phyloP scores from a whole-genome alignment of 2,888 invertebrate species.

The Hipparchia semele region DNA sequence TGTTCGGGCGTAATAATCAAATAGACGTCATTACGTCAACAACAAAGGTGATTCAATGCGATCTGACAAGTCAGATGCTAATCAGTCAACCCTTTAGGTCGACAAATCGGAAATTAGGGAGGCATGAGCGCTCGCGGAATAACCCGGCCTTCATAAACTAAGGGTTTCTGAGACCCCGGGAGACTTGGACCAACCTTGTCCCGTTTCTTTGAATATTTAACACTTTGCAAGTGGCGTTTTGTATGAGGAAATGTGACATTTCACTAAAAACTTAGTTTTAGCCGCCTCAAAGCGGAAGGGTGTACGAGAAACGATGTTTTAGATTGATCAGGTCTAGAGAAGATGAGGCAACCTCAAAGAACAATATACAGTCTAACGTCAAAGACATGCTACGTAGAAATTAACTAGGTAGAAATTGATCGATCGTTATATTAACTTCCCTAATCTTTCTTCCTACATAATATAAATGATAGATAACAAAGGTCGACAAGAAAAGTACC shows the following conservation, averaged over 20 bases:
- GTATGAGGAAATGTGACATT: slow-evolving; percentile 48
- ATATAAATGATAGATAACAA: no score
- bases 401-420: no score
- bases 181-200: slow-evolving; percentile 61
- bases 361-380: no score
- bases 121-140: slow-evolving; percentile 79
- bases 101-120: slow-evolving; percentile 81
- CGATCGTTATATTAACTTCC: no score
- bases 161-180: slow-evolving; percentile 62
- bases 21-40: slow-evolving; percentile 56
- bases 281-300: neutral
- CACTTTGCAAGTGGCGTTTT: slow-evolving; percentile 63
- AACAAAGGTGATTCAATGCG: slow-evolving; percentile 67
- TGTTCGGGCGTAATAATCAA: slow-evolving; percentile 50
- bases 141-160: slow-evolving; percentile 58
- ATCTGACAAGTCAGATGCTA: slow-evolving; percentile 79
- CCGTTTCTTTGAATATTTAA: slow-evolving; percentile 81
- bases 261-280: neutral
- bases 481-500: no score
- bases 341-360: no score
- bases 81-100: slow-evolving; percentile 80
- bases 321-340: no score
- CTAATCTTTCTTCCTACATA: no score
- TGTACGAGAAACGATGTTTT: neutral
- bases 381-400: no score